These are phyloP conservation scores for Capitulum mitella DNA, from an alignment of 2,888 invertebrate genomes.

Conservation along the genomic window DNA sequence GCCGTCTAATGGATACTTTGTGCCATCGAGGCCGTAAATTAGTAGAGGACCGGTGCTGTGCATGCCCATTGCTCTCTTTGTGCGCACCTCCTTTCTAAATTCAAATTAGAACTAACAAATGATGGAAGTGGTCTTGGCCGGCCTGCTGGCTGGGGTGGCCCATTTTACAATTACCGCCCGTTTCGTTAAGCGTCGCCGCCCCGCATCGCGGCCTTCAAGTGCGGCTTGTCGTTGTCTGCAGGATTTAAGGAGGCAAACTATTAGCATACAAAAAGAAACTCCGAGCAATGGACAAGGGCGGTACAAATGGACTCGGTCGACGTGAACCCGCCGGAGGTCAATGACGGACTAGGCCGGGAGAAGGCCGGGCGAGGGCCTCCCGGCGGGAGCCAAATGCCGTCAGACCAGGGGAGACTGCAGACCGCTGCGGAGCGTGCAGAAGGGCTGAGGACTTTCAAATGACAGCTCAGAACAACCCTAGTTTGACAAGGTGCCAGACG, in stretches of 20 bases:
- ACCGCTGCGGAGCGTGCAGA: no score
- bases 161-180: not conserved
- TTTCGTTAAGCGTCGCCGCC: not conserved
- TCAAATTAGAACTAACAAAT: not conserved
- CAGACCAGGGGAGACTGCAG: no score
- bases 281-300: no score
- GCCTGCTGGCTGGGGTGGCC: not conserved
- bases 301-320: no score
- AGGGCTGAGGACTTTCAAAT: no score
- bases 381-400: no score
- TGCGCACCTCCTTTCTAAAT: constrained; percentile 23
- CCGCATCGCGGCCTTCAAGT: not conserved
- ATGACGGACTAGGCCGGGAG: no score
- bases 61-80: constrained; percentile 17
- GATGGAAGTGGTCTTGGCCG: not conserved
- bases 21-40: not conserved
- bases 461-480: no score
- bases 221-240: not conserved
- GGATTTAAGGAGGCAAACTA: constrained; percentile 6
- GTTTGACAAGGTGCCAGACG: no score
- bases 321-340: no score
- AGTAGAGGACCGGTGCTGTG: not conserved
- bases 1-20: not conserved
- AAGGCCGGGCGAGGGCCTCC: no score
- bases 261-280: constrained; percentile 4